Conservation (phyloP, 2,113 vertebrate species). For the Cyprinus carpio region DNA sequence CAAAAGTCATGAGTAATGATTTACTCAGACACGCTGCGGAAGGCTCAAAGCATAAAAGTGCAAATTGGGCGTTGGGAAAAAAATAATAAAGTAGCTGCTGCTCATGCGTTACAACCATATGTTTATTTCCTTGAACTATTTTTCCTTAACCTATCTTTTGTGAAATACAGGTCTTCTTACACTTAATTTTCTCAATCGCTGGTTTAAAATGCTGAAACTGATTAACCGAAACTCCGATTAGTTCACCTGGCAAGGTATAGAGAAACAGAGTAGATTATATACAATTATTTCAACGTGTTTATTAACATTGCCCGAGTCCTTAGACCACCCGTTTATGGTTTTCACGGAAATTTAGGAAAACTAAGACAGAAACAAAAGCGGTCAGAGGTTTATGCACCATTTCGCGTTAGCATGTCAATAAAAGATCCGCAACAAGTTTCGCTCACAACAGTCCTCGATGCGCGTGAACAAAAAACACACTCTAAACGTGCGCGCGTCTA, state of each 20-base stretch:
- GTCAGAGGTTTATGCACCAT: background rate
- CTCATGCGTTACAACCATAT: background rate
- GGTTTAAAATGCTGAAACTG: background rate
- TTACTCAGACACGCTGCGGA: background rate
- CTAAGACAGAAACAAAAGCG: background rate
- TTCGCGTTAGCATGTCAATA: background rate
- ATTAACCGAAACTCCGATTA: background rate
- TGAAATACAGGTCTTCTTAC: background rate
- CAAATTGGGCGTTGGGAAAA: constrained; percentile 38
- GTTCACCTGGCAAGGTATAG: background rate
- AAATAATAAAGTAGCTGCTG: constrained; percentile 23
- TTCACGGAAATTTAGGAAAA: background rate
- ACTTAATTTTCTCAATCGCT: background rate
- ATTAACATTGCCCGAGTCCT: background rate
- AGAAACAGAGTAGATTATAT: background rate
- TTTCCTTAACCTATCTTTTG: background rate
- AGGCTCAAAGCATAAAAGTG: constrained; percentile 9
- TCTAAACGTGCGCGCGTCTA: no score
- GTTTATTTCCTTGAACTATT: background rate
- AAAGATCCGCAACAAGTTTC: constrained; percentile 19
- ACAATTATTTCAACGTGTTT: background rate
- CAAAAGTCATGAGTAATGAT: constrained; percentile 43
- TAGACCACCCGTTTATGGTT: background rate
- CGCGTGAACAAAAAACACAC: background rate
- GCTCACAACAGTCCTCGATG: background rate